Percentiles rank a stretch among this genome's conserved stretches.
phyloP scores from a whole-genome alignment of 2,113 vertebrate species.

The Tragulus kanchil region DNA sequence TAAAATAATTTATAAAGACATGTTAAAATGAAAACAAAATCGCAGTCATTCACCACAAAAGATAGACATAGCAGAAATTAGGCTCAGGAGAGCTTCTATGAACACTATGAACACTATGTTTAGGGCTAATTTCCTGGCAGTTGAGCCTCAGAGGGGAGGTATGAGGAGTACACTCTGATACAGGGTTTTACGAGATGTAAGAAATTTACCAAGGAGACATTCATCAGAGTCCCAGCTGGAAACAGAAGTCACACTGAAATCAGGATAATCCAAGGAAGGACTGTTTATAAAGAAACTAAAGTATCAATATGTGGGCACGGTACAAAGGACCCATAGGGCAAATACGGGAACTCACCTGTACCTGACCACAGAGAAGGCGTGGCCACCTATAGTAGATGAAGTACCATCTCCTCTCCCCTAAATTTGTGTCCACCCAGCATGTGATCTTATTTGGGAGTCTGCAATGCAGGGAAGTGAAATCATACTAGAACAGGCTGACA shows the following conservation, averaged over 20 bases:
- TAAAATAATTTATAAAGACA: constrained; percentile 69
- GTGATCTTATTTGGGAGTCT: background rate
- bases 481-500: background rate
- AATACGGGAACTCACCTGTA: too few species aligned
- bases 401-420: rapidly evolving
- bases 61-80: background rate
- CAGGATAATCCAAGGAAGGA: background rate
- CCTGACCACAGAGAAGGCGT: background rate
- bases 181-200: background rate
- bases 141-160: background rate
- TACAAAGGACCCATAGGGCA: rapidly evolving
- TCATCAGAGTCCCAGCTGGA: background rate
- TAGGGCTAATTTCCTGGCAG: background rate
- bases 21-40: constrained; percentile 63
- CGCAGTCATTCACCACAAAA: background rate
- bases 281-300: background rate
- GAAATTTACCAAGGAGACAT: background rate
- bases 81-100: background rate
- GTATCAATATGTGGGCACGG: background rate
- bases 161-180: background rate
- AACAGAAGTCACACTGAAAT: background rate
- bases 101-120: background rate
- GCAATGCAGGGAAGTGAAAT: background rate
- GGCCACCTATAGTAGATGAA: background rate
- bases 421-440: background rate